phyloP scores from a whole-genome alignment of 1,140 invertebrate species.

The Druon quercuslanigerum region DNA sequence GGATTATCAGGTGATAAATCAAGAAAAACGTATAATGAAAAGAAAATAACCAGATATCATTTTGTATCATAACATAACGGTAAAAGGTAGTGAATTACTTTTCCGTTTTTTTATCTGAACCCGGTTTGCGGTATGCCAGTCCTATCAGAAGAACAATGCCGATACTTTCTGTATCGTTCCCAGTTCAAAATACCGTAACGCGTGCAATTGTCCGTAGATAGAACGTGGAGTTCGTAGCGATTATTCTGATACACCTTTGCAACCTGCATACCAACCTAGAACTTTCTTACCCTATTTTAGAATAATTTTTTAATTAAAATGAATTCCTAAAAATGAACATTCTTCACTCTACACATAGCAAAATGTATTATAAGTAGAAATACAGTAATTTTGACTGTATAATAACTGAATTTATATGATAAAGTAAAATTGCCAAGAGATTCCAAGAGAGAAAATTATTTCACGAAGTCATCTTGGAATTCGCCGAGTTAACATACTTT shows the following conservation, averaged over 20 bases:
- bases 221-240: background rate
- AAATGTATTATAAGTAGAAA: background rate
- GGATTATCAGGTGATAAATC: no score
- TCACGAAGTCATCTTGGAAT: slow-evolving; percentile 2
- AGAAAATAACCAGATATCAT: no score
- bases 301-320: no score
- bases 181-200: slow-evolving; percentile 9
- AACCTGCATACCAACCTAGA: no score
- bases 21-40: no score
- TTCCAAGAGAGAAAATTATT: slow-evolving; percentile 17
- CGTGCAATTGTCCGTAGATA: slow-evolving; percentile 5
- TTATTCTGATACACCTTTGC: no score
- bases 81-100: background rate
- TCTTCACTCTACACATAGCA: no score
- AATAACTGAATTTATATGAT: background rate
- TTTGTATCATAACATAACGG: background rate
- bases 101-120: background rate
- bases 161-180: slow-evolving; percentile 13
- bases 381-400: background rate
- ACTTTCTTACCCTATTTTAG: no score
- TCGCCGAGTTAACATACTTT: slow-evolving; percentile 14
- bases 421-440: background rate
- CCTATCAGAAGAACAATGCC: slow-evolving; percentile 30
- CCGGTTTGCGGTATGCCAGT: background rate
- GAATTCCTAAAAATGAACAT: no score